These are phyloP conservation scores for Blennius ocellaris DNA, from an alignment of 2,113 vertebrate species.

Conservation along the genomic window DNA sequence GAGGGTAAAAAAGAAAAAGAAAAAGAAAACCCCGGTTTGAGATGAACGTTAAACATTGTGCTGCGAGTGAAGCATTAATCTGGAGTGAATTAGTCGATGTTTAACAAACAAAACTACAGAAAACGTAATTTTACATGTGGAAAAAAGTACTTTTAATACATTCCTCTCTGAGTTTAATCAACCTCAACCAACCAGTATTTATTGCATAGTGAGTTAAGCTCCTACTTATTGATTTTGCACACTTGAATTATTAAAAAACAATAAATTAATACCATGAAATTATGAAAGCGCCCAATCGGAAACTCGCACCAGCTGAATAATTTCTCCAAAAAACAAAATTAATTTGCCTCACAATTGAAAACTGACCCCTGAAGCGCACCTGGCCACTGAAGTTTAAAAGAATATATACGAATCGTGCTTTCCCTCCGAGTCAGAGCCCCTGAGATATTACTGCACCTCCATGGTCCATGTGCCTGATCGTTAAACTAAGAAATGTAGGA, in stretches of 20 bases:
- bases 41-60: slow-evolving; percentile 30
- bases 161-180: slow-evolving; percentile 37
- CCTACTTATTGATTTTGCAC: slow-evolving; percentile 8
- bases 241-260: slow-evolving; percentile 25
- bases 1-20: neutral
- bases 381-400: slow-evolving; percentile 42
- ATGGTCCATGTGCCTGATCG: slow-evolving; percentile 45
- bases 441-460: slow-evolving; percentile 46
- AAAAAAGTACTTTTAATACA: slow-evolving; percentile 3
- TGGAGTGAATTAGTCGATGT: slow-evolving; percentile 19
- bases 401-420: slow-evolving; percentile 16
- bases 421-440: slow-evolving; percentile 28
- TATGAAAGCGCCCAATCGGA: neutral
- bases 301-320: slow-evolving; percentile 7
- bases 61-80: slow-evolving; percentile 3
- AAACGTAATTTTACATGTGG: slow-evolving; percentile 12
- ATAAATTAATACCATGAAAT: slow-evolving; percentile 1
- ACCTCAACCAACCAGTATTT: slow-evolving; percentile 23
- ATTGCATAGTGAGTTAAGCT: slow-evolving; percentile 36
- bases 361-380: slow-evolving; percentile 37
- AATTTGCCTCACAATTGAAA: slow-evolving; percentile 4
- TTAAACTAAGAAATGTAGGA: slow-evolving; percentile 49
- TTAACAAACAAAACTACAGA: slow-evolving; percentile 41
- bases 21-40: slow-evolving; percentile 16
- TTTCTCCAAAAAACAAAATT: neutral